A percentile compares a stretch with the other conserved stretches of the same genome.
These are phyloP conservation scores for Protodeltote pygarga DNA, from an alignment of 2,888 invertebrate species.

Conservation along the genomic window DNA sequence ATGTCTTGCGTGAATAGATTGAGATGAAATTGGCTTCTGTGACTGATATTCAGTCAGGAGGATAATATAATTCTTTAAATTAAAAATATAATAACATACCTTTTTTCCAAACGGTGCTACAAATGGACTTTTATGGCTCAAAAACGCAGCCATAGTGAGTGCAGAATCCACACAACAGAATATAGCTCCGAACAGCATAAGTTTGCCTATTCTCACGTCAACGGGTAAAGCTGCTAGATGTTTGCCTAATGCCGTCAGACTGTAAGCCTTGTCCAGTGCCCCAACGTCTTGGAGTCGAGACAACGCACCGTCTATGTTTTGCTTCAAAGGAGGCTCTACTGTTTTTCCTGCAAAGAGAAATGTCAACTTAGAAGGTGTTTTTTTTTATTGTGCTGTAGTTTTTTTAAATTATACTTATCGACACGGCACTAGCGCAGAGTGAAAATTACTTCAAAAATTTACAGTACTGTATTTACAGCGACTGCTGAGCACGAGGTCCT, in stretches of 20 bases:
- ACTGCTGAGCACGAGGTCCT: no score
- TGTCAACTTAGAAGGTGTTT: neutral
- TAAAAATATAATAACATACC: conserved; percentile 52
- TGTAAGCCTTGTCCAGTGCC: conserved; percentile 91
- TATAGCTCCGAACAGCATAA: conserved; percentile 96
- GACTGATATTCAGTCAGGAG: no score
- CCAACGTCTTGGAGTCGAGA: conserved; percentile 91
- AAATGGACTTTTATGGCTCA: conserved; percentile 93
- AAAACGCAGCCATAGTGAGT: conserved; percentile 94
- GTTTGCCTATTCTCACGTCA: conserved; percentile 96
- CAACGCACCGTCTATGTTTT: conserved; percentile 90
- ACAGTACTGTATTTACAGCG: no score
- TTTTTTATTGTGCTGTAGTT: no score
- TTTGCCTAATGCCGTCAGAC: conserved; percentile 94
- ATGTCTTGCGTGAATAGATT: no score
- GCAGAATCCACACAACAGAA: conserved; percentile 97
- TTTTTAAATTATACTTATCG: no score
- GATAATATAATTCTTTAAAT: no score
- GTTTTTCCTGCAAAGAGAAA: conserved; percentile 83
- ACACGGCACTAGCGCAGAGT: no score
- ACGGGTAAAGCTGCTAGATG: conserved; percentile 96
- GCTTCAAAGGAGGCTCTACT: conserved; percentile 90
- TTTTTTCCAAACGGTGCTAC: conserved; percentile 91
- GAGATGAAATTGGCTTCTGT: no score
- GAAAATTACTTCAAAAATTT: no score